phyloP scores from a whole-genome alignment of 2,888 invertebrate genomes.

The Diarsia rubi region DNA sequence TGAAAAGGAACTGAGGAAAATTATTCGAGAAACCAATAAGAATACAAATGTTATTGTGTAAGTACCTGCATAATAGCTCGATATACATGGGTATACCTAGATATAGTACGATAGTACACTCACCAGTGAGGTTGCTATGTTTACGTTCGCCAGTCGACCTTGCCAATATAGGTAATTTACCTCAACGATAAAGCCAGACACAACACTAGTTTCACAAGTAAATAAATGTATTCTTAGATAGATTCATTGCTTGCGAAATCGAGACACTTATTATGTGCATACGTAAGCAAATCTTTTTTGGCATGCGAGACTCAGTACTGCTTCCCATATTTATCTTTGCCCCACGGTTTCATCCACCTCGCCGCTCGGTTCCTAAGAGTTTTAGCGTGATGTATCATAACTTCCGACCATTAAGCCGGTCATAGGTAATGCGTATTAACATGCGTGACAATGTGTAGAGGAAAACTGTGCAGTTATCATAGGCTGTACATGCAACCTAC shows the following conservation, averaged over 20 bases:
- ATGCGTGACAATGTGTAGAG: not conserved
- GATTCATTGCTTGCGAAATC: not conserved
- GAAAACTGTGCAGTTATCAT: not conserved
- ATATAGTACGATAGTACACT: slow-evolving; percentile 5
- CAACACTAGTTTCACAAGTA: slow-evolving; percentile 7
- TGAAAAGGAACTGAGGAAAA: not conserved
- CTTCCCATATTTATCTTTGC: not conserved
- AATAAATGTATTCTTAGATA: slow-evolving; percentile 9
- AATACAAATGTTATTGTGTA: slow-evolving; percentile 17
- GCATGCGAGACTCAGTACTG: not conserved
- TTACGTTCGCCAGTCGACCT: slow-evolving; percentile 54
- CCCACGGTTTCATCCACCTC: not conserved
- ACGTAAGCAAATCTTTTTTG: not conserved
- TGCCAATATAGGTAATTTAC: slow-evolving; percentile 42
- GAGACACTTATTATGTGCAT: slow-evolving; percentile 14
- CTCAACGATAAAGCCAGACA: slow-evolving; percentile 30
- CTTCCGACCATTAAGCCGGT: not conserved
- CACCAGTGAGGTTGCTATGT: slow-evolving; percentile 34
- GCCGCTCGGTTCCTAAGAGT: no score
- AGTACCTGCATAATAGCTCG: not conserved
- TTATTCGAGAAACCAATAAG: not conserved
- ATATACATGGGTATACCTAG: not conserved
- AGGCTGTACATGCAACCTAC: not conserved
- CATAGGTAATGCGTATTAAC: not conserved
- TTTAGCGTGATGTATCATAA: no score